A percentile compares a stretch with the other conserved stretches of the same genome.
phyloP scores from a whole-genome alignment of 2,113 vertebrate species.

The Glaucomys volans region DNA sequence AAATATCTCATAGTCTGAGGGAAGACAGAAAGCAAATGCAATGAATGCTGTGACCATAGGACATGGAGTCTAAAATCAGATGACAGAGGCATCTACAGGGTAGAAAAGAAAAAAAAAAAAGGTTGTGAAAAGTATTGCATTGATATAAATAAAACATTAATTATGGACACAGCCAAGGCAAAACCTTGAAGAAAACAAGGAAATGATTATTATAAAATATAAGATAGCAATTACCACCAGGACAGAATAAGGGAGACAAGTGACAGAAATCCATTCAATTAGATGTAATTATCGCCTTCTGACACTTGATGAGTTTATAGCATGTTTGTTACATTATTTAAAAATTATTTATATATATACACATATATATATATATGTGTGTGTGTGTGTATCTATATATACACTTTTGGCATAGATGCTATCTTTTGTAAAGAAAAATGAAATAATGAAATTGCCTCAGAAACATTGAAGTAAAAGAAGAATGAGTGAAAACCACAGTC shows the following conservation, averaged over 20 bases:
- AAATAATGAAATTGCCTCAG: neutral
- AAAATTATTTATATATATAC: neutral
- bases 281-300: neutral
- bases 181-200: neutral
- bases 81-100: neutral
- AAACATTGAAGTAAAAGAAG: neutral
- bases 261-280: neutral
- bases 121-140: neutral
- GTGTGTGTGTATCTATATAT: neutral
- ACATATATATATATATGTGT: neutral
- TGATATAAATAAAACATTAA: neutral
- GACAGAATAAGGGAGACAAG: neutral
- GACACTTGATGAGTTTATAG: neutral
- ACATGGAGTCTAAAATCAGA: neutral
- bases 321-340: neutral
- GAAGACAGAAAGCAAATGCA: neutral
- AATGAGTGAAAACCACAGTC: neutral
- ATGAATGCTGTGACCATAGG: neutral
- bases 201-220: neutral
- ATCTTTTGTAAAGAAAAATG: neutral
- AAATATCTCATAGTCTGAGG: neutral
- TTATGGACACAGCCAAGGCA: neutral
- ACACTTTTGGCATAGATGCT: neutral
- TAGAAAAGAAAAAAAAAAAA: neutral
- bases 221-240: neutral